These are phyloP conservation scores for Dendrocincla tyrannina DNA, from an alignment of 2,797 vertebrate genomes.

Conservation along the genomic window DNA sequence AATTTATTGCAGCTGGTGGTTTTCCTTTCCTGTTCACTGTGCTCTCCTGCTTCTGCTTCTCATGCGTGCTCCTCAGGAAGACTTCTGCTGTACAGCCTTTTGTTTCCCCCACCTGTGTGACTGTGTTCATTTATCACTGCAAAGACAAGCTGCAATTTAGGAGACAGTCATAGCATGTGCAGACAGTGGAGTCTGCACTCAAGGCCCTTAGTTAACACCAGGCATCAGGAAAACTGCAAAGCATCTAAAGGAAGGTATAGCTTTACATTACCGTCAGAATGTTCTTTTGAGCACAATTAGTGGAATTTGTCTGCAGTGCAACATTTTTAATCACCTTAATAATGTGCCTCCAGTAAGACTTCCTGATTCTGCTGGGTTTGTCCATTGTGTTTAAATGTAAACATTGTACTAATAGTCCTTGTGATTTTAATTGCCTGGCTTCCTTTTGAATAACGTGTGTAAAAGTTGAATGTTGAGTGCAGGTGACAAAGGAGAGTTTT, in stretches of 20 bases:
- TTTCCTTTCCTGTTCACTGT: neutral
- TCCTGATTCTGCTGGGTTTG: neutral
- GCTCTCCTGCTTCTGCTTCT: neutral
- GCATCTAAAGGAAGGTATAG: neutral
- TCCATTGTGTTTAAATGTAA: neutral
- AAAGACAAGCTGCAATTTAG: neutral
- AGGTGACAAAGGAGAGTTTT: neutral
- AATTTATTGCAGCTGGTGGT: neutral
- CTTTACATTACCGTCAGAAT: neutral
- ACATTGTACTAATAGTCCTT: neutral
- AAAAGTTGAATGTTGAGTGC: neutral
- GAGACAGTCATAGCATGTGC: neutral
- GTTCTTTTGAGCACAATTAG: neutral
- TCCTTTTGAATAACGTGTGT: neutral
- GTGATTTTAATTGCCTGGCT: constrained; percentile 8
- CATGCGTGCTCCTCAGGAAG: neutral
- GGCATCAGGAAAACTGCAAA: neutral
- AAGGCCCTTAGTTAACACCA: neutral
- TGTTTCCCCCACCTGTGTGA: neutral
- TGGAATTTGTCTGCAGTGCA: neutral
- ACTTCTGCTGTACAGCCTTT: neutral
- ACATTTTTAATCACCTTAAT: neutral
- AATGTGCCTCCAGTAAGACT: neutral
- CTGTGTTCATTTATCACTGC: neutral
- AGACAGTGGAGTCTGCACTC: neutral